Evolutionary conservation across 2,113 vertebrate species (phyloP).

Genomic region (Vanacampus margaritifer): DNA sequence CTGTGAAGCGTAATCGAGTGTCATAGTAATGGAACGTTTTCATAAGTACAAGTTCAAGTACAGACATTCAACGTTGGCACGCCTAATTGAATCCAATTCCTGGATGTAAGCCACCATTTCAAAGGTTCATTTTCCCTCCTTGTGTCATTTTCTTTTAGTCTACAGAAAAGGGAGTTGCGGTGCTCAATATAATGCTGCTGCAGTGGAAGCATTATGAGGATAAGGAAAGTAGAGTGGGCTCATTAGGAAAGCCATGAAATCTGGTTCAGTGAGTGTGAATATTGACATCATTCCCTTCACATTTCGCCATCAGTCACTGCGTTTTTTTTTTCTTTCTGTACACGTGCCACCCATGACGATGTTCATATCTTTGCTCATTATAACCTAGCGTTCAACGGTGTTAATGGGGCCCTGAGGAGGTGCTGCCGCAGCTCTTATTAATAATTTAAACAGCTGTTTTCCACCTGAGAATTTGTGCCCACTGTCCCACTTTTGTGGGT

Average conservation of each 20-base stretch:
- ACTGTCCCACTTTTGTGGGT: background rate
- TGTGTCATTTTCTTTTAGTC: background rate
- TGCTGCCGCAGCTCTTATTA: conserved; percentile 24
- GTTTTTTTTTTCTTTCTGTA: background rate
- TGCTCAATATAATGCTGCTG: conserved; percentile 44
- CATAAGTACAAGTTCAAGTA: background rate
- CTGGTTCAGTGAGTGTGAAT: conserved; percentile 14
- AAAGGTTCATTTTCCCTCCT: background rate
- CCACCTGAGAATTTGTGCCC: conserved; percentile 1
- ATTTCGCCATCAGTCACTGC: background rate
- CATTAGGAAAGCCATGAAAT: conserved; percentile 36
- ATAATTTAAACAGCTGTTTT: conserved; percentile 35
- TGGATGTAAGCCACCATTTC: background rate
- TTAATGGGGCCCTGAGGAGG: conserved; percentile 24
- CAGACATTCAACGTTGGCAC: too few relatives aligned
- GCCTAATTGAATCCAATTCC: background rate
- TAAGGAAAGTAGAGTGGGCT: conserved; percentile 38
- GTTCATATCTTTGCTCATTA: background rate
- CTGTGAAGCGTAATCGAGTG: background rate
- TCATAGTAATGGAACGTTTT: background rate
- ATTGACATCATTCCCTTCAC: background rate
- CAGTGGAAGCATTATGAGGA: conserved; percentile 39
- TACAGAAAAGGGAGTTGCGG: conserved; percentile 17
- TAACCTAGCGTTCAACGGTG: background rate
- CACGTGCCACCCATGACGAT: background rate